These are phyloP conservation scores for Holocentrus rufus DNA, from an alignment of 2,797 vertebrate genomes.

Conservation along the genomic window DNA sequence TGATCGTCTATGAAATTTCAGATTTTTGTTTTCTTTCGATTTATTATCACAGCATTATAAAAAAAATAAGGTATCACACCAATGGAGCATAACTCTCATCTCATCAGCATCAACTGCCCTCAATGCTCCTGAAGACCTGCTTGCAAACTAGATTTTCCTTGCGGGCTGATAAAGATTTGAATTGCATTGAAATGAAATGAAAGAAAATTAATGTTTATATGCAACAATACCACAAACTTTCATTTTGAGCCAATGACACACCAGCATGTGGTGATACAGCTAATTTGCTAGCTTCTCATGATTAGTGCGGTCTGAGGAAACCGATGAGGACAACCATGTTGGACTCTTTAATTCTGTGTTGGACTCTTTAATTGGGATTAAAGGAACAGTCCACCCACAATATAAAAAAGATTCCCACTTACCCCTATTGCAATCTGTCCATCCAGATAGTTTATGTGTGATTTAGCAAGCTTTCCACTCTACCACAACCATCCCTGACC, in stretches of 20 bases:
- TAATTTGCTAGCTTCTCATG: too few relatives aligned
- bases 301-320: neutral
- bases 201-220: slow-evolving; percentile 9
- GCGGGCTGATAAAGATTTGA: slow-evolving; percentile 62
- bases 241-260: neutral
- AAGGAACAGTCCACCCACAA: too few relatives aligned
- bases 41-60: slow-evolving; percentile 27
- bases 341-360: too few relatives aligned
- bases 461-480: too few relatives aligned
- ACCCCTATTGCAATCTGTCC: too few relatives aligned
- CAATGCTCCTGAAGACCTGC: slow-evolving; percentile 29
- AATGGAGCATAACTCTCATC: slow-evolving; percentile 1
- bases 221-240: neutral
- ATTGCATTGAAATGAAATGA: slow-evolving; percentile 67
- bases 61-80: slow-evolving; percentile 63
- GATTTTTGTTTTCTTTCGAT: slow-evolving; percentile 6
- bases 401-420: too few relatives aligned
- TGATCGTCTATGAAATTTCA: slow-evolving; percentile 40
- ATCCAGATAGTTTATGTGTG: too few relatives aligned
- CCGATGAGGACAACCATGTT: neutral
- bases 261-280: neutral
- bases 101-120: slow-evolving; percentile 34
- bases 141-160: slow-evolving; percentile 63
- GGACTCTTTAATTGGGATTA: too few relatives aligned
- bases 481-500: too few relatives aligned